Evolutionary conservation across 2,888 invertebrate species (phyloP).

Genomic region (Elmis aenea): DNA sequence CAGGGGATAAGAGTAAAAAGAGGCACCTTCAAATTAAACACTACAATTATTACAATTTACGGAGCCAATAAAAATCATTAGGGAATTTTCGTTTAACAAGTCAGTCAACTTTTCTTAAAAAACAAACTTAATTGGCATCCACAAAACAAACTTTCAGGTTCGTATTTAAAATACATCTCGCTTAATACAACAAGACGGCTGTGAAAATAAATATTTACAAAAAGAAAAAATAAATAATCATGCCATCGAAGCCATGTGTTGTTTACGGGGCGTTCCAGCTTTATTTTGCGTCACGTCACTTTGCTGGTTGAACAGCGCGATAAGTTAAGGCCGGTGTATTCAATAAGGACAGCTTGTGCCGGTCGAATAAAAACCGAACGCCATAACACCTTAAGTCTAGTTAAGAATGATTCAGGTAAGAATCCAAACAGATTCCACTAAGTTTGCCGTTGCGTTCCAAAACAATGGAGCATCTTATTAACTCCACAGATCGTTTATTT

Average conservation of each 20-base stretch:
- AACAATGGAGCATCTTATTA: constrained; percentile 24
- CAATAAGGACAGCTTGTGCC: too few relatives aligned
- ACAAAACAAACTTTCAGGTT: too few relatives aligned
- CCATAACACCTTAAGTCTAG: constrained; percentile 10
- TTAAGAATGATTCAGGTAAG: constrained; percentile 17
- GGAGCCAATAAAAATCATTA: too few relatives aligned
- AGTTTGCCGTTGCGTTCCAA: constrained; percentile 16
- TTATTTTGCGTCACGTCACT: too few relatives aligned
- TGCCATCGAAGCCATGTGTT: constrained; percentile 27
- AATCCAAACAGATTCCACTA: constrained; percentile 8
- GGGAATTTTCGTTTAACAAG: too few relatives aligned
- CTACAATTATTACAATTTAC: too few relatives aligned
- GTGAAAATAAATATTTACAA: constrained; percentile 33
- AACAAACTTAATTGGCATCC: too few relatives aligned
- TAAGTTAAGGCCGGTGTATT: too few relatives aligned
- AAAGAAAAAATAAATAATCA: constrained; percentile 33
- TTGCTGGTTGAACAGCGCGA: too few relatives aligned
- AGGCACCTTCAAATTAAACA: too few relatives aligned
- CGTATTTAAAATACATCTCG: constrained; percentile 10
- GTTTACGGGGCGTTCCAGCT: constrained; percentile 1
- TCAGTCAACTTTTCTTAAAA: too few relatives aligned
- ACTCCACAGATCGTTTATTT: constrained; percentile 14
- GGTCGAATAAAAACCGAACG: neutral
- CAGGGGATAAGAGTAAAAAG: too few relatives aligned
- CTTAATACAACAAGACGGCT: constrained; percentile 14